Conservation (phyloP, 2,797 vertebrate genomes). For the Alca torda region DNA sequence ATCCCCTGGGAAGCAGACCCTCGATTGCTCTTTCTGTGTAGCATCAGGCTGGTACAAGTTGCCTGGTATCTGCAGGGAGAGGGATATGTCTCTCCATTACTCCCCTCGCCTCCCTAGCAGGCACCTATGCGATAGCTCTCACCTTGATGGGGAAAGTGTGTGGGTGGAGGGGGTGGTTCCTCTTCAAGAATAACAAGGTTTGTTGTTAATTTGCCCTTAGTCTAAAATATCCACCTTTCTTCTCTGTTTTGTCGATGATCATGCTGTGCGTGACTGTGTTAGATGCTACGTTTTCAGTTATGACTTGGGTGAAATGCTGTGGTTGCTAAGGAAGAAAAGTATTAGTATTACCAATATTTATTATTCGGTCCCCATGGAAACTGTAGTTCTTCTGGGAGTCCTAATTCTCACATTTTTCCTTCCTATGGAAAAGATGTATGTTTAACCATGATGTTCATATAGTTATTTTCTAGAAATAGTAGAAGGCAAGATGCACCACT, state of each 20-base stretch:
- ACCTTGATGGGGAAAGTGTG: neutral
- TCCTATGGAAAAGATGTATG: neutral
- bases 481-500: neutral
- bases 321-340: constrained; percentile 25
- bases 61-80: neutral
- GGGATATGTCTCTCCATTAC: neutral
- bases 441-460: neutral
- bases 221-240: neutral
- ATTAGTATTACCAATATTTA: constrained; percentile 15
- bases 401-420: neutral
- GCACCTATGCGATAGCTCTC: neutral
- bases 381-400: neutral
- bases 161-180: neutral
- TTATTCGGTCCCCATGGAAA: constrained; percentile 48
- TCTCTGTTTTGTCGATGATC: neutral
- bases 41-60: neutral
- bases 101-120: neutral
- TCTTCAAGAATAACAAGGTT: neutral
- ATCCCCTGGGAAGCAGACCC: neutral
- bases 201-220: neutral
- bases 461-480: neutral
- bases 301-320: neutral
- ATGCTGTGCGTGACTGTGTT: neutral
- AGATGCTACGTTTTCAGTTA: neutral
- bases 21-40: neutral